Evolutionary conservation across 2,113 vertebrate genomes (phyloP), one percentile per base, ranked within the genome.

Genomic region (Ariopsis seemanni): DNA sequence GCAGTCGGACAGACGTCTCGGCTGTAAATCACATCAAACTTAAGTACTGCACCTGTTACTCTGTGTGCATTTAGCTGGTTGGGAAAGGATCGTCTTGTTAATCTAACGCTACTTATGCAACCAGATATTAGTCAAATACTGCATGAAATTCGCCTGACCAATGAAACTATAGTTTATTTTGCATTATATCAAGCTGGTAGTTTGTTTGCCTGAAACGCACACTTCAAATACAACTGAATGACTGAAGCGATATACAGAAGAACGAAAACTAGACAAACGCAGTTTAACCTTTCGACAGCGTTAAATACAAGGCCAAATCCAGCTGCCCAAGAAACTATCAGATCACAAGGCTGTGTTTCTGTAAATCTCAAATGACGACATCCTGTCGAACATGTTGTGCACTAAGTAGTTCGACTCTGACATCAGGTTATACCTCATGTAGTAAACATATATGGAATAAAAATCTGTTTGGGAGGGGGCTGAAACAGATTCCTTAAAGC

Each of bases 11-110:
- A 34, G 30, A 48, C 10, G 7, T 75, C 53, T 72, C 53, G 79
- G 60, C n/a, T 74, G 65, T 72, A 74, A 85, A 89, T 87, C 42
- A 30, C 48, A 42, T 84, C 60, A 60, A 62, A 42, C 17, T n/a
- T 67, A 18, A 79, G 85, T 62, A 18, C 48, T 15, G 57, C 55
- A 81, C 48, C 89, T 67, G 86, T 55, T 74, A 22, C 27, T 85
- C 57, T 85, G 82, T 58, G 34, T 55, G 57, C 20, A 17, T 80
- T 72, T 2, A 30, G 25, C 30, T 78, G 20, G 42, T 57, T 83
- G 69, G 1, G 2, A 34, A 20, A 72, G 42, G 42, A 42, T 42
- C 42, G 42, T 42, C 42, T 42, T 42, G 34, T 18, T 74, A 74
- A 74, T 74, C 18, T 48, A 18, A 2, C 48, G 34, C 12, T 74